Percentiles rank a stretch among this genome's conserved stretches.
phyloP scores from a whole-genome alignment of 2,113 vertebrate genomes.

The Hippocampus barbouri region DNA sequence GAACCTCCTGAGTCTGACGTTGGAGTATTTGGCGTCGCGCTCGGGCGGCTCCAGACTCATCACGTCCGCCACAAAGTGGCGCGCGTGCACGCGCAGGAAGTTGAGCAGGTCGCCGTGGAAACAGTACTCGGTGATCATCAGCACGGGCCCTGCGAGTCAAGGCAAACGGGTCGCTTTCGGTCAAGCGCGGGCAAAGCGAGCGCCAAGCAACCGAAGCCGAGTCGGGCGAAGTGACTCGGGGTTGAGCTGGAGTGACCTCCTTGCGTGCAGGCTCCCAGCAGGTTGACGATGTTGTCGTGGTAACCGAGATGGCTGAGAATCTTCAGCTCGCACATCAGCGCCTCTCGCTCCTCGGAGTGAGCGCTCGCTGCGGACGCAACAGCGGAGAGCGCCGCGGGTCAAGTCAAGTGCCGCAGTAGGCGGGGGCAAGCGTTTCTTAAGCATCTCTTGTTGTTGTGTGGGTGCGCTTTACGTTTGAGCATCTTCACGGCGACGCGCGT shows the following conservation, averaged over 20 bases:
- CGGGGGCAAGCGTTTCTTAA: background rate
- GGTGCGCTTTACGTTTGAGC: constrained; percentile 88
- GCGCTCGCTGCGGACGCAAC: constrained; percentile 77
- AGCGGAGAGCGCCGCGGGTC: background rate
- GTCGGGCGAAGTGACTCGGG: background rate
- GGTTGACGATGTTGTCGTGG: constrained; percentile 93
- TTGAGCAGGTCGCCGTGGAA: constrained; percentile 91
- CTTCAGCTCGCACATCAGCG: constrained; percentile 96
- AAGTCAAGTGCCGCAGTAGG: too few species aligned
- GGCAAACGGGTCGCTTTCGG: too few species aligned
- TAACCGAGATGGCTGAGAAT: constrained; percentile 94
- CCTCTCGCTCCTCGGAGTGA: constrained; percentile 86
- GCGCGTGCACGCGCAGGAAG: constrained; percentile 81
- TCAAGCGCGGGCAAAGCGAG: too few species aligned
- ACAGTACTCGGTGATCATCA: constrained; percentile 97
- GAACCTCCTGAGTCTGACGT: constrained; percentile 58
- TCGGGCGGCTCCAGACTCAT: constrained; percentile 60
- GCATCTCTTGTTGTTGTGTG: background rate
- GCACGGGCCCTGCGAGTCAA: constrained; percentile 79
- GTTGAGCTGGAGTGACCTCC: constrained; percentile 73
- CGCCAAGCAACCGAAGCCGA: too few species aligned
- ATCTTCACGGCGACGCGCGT: constrained; percentile 96
- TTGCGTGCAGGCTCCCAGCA: constrained; percentile 90
- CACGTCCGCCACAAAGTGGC: constrained; percentile 75
- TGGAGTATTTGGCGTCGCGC: constrained; percentile 64